Conservation (phyloP, 2,113 vertebrate species). For the Pluvianellus socialis region DNA sequence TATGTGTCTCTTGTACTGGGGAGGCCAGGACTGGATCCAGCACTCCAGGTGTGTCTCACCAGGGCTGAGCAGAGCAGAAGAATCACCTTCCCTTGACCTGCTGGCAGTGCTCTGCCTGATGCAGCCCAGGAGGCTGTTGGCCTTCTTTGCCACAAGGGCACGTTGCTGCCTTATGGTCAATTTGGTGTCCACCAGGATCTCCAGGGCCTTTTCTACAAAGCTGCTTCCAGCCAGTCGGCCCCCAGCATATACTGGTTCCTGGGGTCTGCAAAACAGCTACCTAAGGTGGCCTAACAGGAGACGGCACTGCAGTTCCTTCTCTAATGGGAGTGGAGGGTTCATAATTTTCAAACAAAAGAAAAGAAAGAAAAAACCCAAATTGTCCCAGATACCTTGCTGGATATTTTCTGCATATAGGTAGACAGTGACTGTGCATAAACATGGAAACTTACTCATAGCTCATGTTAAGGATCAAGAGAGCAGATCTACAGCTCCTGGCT, state of each 20-base stretch:
- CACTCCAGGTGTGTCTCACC: neutral
- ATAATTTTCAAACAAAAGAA: neutral
- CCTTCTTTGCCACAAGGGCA: neutral
- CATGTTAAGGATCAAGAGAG: neutral
- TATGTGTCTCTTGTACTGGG: neutral
- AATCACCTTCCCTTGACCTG: neutral
- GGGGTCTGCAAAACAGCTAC: neutral
- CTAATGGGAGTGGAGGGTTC: neutral
- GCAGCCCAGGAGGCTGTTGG: neutral
- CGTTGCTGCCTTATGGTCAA: neutral
- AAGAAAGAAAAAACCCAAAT: too few species aligned
- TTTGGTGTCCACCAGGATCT: neutral
- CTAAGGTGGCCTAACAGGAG: neutral
- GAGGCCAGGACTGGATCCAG: neutral
- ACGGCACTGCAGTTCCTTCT: neutral
- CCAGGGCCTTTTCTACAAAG: neutral
- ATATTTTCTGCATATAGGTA: neutral
- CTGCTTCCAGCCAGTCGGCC: neutral
- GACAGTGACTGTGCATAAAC: neutral
- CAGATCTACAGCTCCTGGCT: neutral
- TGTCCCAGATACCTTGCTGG: neutral
- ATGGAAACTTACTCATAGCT: neutral
- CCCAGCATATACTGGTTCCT: neutral
- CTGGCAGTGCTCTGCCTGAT: neutral
- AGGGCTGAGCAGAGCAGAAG: neutral